Evolutionary conservation across 2,888 invertebrate genomes (phyloP).

Genomic region (Amorpha juglandis): DNA sequence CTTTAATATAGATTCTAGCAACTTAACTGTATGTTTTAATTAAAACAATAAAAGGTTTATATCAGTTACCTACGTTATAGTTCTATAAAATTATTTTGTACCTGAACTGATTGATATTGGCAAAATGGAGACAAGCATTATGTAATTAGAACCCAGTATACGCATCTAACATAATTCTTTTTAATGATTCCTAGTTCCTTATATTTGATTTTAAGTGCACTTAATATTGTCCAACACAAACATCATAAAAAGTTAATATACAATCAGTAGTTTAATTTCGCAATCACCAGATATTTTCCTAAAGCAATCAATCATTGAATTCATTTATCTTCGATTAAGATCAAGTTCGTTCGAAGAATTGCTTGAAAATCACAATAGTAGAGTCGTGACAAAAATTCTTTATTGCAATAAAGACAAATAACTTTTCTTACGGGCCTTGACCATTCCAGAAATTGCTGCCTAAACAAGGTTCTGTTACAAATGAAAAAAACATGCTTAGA

Average conservation of each 20-base stretch:
- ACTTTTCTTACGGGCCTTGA: constrained; percentile 73
- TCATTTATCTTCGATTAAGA: constrained; percentile 58
- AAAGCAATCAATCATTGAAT: constrained; percentile 35
- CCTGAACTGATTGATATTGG: too few relatives aligned
- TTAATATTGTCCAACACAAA: background rate
- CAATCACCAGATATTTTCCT: constrained; percentile 26
- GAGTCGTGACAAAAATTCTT: constrained; percentile 70
- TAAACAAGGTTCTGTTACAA: constrained; percentile 66
- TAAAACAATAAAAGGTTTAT: too few relatives aligned
- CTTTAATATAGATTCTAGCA: too few relatives aligned
- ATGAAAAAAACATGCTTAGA: constrained; percentile 48
- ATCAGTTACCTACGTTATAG: too few relatives aligned
- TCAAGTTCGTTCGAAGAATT: constrained; percentile 67
- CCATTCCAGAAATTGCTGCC: constrained; percentile 64
- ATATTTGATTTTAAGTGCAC: background rate
- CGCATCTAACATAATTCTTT: background rate
- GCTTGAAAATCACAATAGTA: constrained; percentile 58
- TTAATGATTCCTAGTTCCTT: background rate
- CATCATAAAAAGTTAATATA: background rate
- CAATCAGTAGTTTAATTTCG: background rate
- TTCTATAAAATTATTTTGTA: too few relatives aligned
- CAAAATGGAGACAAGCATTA: too few relatives aligned
- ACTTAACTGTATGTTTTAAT: too few relatives aligned
- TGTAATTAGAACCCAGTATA: background rate
- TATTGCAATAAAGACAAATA: constrained; percentile 62